phyloP scores from a whole-genome alignment of 2,888 invertebrate genomes.

The Slavum lentiscoides region DNA sequence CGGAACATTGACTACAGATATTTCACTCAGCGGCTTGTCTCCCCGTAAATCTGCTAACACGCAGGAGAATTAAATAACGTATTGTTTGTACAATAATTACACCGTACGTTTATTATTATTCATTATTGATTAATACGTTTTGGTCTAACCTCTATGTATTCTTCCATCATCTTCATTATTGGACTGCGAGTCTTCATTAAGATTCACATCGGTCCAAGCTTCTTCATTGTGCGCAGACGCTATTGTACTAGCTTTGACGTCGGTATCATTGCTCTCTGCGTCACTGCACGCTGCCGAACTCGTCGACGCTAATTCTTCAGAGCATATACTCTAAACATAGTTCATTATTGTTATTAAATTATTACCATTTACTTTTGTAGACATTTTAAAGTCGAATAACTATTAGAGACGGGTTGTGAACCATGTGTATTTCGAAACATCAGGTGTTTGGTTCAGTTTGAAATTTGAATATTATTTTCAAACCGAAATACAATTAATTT shows the following conservation, averaged over 20 bases:
- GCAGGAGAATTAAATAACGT: slow-evolving; percentile 43
- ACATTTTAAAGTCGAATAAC: background rate
- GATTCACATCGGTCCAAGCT: slow-evolving; percentile 90
- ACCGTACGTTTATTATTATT: background rate
- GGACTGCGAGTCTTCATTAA: slow-evolving; percentile 76
- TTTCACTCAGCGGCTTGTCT: slow-evolving; percentile 73
- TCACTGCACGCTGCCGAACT: slow-evolving; percentile 57
- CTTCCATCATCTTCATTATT: slow-evolving; percentile 41
- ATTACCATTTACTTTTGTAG: background rate
- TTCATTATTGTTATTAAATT: background rate
- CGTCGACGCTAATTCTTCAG: slow-evolving; percentile 69
- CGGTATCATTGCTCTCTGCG: slow-evolving; percentile 57
- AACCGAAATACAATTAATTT: too few relatives aligned
- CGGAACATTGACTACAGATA: slow-evolving; percentile 72
- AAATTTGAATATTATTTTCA: too few relatives aligned
- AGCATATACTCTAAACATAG: slow-evolving; percentile 77
- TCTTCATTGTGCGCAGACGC: slow-evolving; percentile 66
- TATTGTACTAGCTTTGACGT: slow-evolving; percentile 52
- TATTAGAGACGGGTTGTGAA: too few relatives aligned
- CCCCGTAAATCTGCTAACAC: slow-evolving; percentile 63
- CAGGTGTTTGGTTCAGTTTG: too few relatives aligned
- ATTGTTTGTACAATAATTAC: background rate
- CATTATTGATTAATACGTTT: background rate
- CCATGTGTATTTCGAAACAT: too few relatives aligned
- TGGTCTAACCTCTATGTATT: slow-evolving; percentile 32